Evolutionary conservation across 1,140 invertebrate species (phyloP), one percentile per base, ranked within the genome.

Genomic region (Rhopalosiphum maidis): DNA sequence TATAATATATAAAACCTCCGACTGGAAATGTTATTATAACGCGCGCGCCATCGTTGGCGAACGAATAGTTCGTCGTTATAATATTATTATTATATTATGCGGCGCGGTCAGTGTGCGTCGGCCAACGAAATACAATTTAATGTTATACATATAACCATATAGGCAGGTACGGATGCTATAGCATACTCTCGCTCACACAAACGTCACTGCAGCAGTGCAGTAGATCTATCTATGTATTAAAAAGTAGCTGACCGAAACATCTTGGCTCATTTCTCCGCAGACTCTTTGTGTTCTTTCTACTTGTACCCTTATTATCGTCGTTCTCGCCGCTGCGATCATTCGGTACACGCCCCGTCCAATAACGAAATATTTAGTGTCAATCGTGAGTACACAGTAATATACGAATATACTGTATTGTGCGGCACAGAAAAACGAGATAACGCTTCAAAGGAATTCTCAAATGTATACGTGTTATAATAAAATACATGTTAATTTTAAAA

Each of bases 1-100:
- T 83, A 90, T 55, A 89, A 60, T 54, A 46, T 43, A 90, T 90
- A 86, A 55, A 82, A 92, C 18, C 86, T 48, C 86, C 11, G 51
- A 55, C 51, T 55, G 35, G 88, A 90, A 90, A 90, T 60, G 89
- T 90, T 90, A 90, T 90, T 90, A 90, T 89, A 55, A 89, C 86
- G 23, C 25, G 2, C 23, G 23, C 37, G 21, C 37, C 7, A 51
- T 89, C 3, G 88, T 89, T 30, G 51, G 88, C 9, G 51, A 89
- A 89, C 87, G 48, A 2, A 41, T 60, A 23, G 85, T 86, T 46
- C 85, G 85, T 86, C 30, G 43, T 43, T 85, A 85, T 85, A 85
- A 41, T 85, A 83, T 85, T 85, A 41, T 68, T 68, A 68, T 68
- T 68, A 60, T 55, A n/a, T 77, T 77, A 77, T 77, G 60, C 60